Conservation (phyloP, 1,140 invertebrate species). For the Limonius californicus region DNA sequence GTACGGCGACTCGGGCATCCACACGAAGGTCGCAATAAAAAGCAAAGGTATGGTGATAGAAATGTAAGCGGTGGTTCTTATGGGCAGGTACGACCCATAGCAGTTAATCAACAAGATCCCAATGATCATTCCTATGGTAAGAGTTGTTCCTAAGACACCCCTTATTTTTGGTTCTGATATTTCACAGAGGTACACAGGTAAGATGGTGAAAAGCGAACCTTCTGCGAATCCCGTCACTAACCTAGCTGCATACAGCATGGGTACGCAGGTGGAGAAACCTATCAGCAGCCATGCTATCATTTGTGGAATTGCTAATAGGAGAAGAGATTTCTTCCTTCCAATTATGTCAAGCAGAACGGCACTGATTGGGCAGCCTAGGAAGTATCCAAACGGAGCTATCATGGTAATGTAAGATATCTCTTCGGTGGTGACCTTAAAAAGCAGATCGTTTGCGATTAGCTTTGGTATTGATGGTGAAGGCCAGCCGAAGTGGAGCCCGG, state of each 20-base stretch:
- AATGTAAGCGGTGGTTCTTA: constrained; percentile 47
- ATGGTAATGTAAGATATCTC: constrained; percentile 14
- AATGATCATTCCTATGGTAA: constrained; percentile 49
- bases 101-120: constrained; percentile 51
- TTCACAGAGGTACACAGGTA: constrained; percentile 31
- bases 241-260: constrained; percentile 18
- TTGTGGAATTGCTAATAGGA: background rate
- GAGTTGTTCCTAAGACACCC: constrained; percentile 44
- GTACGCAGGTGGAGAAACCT: background rate
- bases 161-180: constrained; percentile 29
- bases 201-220: constrained; percentile 19
- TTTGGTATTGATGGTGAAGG: constrained; percentile 16
- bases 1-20: constrained; percentile 36
- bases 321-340: constrained; percentile 11
- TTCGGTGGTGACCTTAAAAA: constrained; percentile 18
- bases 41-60: constrained; percentile 12
- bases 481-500: constrained; percentile 13
- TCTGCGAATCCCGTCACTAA: constrained; percentile 30
- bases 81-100: constrained; percentile 50
- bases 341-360: constrained; percentile 1
- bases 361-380: background rate
- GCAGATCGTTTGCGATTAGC: background rate
- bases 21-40: constrained; percentile 10
- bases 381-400: constrained; percentile 14
- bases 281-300: background rate